phyloP scores from a whole-genome alignment of 2,113 vertebrate genomes.

The Myiagra hebetior region DNA sequence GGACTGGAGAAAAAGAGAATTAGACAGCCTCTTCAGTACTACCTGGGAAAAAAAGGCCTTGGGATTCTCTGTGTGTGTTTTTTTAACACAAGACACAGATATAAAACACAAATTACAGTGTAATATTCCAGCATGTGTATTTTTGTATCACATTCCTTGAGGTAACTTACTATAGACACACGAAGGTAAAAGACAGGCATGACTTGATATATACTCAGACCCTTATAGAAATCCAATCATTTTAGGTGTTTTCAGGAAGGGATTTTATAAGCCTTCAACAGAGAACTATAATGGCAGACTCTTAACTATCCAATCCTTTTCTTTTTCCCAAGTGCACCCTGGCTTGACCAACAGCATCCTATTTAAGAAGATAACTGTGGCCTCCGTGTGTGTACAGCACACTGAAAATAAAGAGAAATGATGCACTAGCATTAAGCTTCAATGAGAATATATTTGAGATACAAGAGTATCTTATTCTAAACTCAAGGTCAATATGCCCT shows the following conservation, averaged over 20 bases:
- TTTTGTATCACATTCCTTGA: not conserved
- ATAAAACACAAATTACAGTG: not conserved
- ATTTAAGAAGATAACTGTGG: not conserved
- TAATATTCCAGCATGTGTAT: not conserved
- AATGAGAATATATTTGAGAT: no score
- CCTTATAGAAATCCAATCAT: not conserved
- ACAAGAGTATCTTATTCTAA: no score
- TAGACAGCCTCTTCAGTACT: not conserved
- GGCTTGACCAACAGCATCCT: not conserved
- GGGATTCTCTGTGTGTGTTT: not conserved
- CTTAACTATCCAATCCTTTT: not conserved
- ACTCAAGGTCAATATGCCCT: no score
- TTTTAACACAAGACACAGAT: not conserved
- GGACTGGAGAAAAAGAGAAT: not conserved
- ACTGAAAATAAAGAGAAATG: not conserved
- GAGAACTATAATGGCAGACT: not conserved
- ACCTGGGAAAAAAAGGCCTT: not conserved
- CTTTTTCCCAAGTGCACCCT: not conserved
- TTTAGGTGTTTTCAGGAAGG: not conserved
- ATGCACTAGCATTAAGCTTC: no score
- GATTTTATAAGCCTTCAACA: not conserved
- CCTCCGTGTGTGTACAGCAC: not conserved
- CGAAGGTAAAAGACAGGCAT: not conserved
- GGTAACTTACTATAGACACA: not conserved
- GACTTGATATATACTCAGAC: not conserved